Evolutionary conservation across 2,888 invertebrate species (phyloP).

Genomic region (Eupsilia transversa): DNA sequence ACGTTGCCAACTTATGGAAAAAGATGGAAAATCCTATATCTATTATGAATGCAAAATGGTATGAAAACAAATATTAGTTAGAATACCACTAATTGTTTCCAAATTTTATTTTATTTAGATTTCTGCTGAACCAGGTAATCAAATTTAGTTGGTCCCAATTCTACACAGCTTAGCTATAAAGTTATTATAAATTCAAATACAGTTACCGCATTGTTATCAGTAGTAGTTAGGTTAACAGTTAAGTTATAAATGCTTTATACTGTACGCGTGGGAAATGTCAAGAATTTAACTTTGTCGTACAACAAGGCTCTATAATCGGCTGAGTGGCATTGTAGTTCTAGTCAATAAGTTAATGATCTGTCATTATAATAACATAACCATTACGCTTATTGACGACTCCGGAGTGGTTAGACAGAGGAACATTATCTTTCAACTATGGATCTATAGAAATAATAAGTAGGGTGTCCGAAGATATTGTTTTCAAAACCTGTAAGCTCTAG

Average conservation of each 20-base stretch:
- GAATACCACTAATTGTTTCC: conserved; percentile 7
- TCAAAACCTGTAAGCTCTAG: no score
- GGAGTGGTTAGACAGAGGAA: background rate
- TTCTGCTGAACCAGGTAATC: conserved; percentile 18
- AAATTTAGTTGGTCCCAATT: conserved; percentile 40
- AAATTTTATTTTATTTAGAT: conserved; percentile 24
- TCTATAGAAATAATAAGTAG: background rate
- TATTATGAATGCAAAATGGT: background rate
- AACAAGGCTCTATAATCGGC: conserved; percentile 35
- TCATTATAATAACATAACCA: conserved; percentile 37
- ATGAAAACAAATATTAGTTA: background rate
- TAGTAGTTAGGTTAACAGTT: conserved; percentile 52
- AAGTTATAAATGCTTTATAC: conserved; percentile 58
- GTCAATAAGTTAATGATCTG: conserved; percentile 43
- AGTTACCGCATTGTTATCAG: conserved; percentile 58
- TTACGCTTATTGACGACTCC: conserved; percentile 23
- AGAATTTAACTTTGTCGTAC: conserved; percentile 49
- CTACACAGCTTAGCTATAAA: conserved; percentile 52
- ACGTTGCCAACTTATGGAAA: background rate
- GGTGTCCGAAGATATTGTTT: background rate
- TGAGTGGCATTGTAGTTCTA: conserved; percentile 34
- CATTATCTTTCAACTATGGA: background rate
- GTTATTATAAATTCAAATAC: conserved; percentile 61
- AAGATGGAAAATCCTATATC: background rate
- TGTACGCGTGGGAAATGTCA: conserved; percentile 65